A percentile compares a stretch with the other conserved stretches of the same genome.
Conservation (phyloP, 92 coral and sea anemone genomes). For the Paragorgia papillata region DNA sequence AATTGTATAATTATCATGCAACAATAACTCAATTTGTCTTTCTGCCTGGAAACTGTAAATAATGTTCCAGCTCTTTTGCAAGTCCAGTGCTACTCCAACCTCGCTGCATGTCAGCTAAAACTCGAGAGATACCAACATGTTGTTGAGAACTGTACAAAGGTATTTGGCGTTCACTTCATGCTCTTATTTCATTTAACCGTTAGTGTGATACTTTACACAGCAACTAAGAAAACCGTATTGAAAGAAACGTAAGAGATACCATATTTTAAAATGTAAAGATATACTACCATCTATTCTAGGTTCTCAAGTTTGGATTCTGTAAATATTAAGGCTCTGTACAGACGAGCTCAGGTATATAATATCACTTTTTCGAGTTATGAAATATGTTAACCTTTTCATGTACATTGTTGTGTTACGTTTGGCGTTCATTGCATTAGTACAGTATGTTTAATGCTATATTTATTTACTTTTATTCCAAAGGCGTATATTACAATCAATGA, state of each 20-base stretch:
- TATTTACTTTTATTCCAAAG: slow-evolving; percentile 45
- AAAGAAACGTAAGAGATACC: too few relatives aligned
- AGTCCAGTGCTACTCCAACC: slow-evolving; percentile 56
- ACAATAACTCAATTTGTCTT: too few relatives aligned
- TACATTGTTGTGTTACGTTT: too few relatives aligned
- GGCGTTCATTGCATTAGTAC: too few relatives aligned
- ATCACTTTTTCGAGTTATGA: background rate
- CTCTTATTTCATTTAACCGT: too few relatives aligned
- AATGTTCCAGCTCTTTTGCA: slow-evolving; percentile 46
- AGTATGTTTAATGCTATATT: too few relatives aligned
- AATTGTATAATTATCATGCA: too few relatives aligned
- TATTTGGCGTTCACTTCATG: slow-evolving; percentile 1
- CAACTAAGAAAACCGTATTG: too few relatives aligned
- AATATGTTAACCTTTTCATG: background rate
- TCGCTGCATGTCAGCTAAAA: slow-evolving; percentile 62
- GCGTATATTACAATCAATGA: slow-evolving; percentile 66
- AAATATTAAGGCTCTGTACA: slow-evolving; percentile 58
- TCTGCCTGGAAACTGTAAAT: too few relatives aligned
- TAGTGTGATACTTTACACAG: too few relatives aligned
- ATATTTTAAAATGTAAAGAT: too few relatives aligned
- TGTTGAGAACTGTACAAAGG: slow-evolving; percentile 62
- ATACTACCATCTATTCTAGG: too few relatives aligned
- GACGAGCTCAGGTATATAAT: slow-evolving; percentile 60
- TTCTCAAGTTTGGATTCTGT: slow-evolving; percentile 43
- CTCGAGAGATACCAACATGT: slow-evolving; percentile 56